Conservation (phyloP, 1,140 invertebrate species). For the Forficula auricularia region DNA sequence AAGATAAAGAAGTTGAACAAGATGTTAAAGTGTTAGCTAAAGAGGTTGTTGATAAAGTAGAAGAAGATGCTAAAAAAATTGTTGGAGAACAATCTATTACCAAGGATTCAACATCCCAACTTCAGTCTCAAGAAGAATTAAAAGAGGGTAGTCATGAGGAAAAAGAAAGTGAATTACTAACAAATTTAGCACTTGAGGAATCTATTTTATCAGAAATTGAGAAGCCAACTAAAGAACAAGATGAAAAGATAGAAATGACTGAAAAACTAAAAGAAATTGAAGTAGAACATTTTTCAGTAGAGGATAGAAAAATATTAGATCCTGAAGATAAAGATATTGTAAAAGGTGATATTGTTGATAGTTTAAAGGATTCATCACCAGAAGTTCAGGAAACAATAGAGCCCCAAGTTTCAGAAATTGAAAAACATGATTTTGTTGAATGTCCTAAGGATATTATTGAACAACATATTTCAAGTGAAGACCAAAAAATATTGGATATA, state of each 20-base stretch:
- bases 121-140: conserved; percentile 21
- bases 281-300: conserved; percentile 1
- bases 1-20: background rate
- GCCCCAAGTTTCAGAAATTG: no score
- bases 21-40: conserved; percentile 5
- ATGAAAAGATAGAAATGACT: conserved; percentile 16
- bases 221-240: conserved; percentile 21
- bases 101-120: conserved; percentile 6
- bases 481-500: background rate
- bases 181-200: conserved; percentile 10
- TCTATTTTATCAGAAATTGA: conserved; percentile 10
- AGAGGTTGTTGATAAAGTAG: conserved; percentile 7
- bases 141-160: conserved; percentile 15
- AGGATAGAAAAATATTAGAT: conserved; percentile 2
- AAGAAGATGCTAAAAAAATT: conserved; percentile 4
- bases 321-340: background rate
- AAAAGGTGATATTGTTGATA: no score
- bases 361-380: no score
- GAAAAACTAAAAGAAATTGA: conserved; percentile 18
- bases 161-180: conserved; percentile 4
- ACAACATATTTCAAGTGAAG: background rate
- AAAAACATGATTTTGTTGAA: no score
- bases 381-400: no score
- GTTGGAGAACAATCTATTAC: conserved; percentile 3
- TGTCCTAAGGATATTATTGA: no score